Base-by-base conservation (phyloP, 2,113 vertebrate genomes). In the Nibea coibor region DNA sequence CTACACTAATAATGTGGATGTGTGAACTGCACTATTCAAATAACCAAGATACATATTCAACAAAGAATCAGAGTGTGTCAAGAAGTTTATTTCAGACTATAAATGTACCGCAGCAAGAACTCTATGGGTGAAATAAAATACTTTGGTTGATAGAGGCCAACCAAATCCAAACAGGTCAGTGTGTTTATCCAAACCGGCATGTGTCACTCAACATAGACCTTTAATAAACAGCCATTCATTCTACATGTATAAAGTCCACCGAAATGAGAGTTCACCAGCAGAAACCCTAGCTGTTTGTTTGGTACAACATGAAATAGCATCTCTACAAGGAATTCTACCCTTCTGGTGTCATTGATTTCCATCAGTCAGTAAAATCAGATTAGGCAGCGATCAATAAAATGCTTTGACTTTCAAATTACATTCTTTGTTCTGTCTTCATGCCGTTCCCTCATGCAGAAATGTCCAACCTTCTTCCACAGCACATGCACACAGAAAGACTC, bases 21-120 rank as follows among this genome's bases (percentile, higher is more conserved):
- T 28, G 8, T 57, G 14, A 62, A 42, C n/a, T 8, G 63, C 8
- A 48, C 5, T 35, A 24, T 58, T 1, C 0, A 24, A 14, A 19
- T 35, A 48, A 63, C 69, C 4, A 48, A 24, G 19, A 62, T 15
- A 14, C 12, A 43, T 0, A 2, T 10, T 24, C 22, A 72, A 79
- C 5, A 72, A 53, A 59, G n/a, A 76, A 58, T 62, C 57, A 20
- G 39, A 28, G 10, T 11, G 24, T 3, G 4, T 72, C 3, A 17
- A 56, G 16, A 78, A 75, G 78, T 90, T 93, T 92, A 91, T 92
- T 91, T 71, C 19, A 17, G 56, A 51, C 35, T 82, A 6, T 82
- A 47, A 74, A 61, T 63, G 78, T 86, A 84, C 59, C 54, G 42
- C 28, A 80, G 2, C 9, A 56, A 51, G 24, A 78, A 65, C 65